phyloP scores from a whole-genome alignment of 2,888 invertebrate genomes.

The Lymantria dispar region DNA sequence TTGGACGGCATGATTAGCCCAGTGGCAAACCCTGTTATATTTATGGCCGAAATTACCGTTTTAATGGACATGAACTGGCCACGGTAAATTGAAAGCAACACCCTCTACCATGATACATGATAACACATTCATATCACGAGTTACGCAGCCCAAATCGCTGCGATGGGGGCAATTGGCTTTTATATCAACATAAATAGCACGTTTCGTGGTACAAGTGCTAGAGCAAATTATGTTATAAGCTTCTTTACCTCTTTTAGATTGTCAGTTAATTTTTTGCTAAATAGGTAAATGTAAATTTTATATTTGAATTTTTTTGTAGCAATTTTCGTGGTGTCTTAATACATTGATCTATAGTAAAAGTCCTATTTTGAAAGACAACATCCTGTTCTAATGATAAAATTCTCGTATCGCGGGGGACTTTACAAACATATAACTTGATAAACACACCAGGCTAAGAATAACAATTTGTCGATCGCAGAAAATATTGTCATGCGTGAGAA shows the following conservation, averaged over 20 bases:
- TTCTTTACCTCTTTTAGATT: neutral
- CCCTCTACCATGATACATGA: constrained; percentile 28
- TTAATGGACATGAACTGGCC: constrained; percentile 46
- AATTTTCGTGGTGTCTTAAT: too few species aligned
- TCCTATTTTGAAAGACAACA: too few species aligned
- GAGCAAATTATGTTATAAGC: neutral
- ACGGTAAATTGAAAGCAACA: constrained; percentile 43
- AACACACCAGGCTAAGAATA: too few species aligned
- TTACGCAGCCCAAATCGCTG: constrained; percentile 15
- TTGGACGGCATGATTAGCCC: constrained; percentile 39
- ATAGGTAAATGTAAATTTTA: too few species aligned
- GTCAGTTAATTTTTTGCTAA: neutral
- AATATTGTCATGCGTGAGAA: too few species aligned
- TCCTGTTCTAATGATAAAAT: too few species aligned
- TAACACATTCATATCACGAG: constrained; percentile 30
- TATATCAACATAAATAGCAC: constrained; percentile 19
- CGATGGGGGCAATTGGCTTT: constrained; percentile 29
- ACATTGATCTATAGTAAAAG: too few species aligned
- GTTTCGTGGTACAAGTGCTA: constrained; percentile 3
- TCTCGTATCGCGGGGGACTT: too few species aligned
- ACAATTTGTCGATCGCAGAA: too few species aligned
- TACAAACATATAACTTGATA: too few species aligned
- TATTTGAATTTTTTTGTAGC: too few species aligned
- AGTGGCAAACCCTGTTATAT: constrained; percentile 35
- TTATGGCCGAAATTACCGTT: constrained; percentile 47